Percentiles rank a stretch among this genome's conserved stretches.
These are phyloP conservation scores for Patagioenas fasciata DNA, from an alignment of 2,113 vertebrate species.

Conservation along the genomic window DNA sequence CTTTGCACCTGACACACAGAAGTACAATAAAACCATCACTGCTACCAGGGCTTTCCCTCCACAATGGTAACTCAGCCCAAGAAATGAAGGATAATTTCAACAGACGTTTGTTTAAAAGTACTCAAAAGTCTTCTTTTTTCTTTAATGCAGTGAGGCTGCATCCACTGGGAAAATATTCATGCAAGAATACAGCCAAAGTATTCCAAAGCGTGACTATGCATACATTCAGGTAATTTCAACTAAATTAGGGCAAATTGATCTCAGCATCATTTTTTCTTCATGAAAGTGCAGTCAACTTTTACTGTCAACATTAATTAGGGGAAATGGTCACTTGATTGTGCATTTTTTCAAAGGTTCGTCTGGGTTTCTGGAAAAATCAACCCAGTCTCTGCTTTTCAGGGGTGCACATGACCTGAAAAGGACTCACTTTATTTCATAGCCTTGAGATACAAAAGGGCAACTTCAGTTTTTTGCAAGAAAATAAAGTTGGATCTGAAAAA, in stretches of 20 bases:
- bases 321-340: not conserved
- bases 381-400: not conserved
- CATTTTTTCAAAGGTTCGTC: not conserved
- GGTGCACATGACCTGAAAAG: not conserved
- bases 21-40: not conserved
- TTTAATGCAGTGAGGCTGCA: not conserved
- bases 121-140: not conserved
- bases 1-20: not conserved
- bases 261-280: not conserved
- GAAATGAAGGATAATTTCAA: not conserved
- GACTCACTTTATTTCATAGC: not conserved
- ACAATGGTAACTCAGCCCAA: not conserved
- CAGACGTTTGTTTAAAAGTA: not conserved
- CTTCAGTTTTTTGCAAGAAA: not conserved
- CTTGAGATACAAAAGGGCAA: not conserved
- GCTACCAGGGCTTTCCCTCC: not conserved
- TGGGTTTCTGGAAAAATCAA: not conserved
- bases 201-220: not conserved
- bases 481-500: not conserved
- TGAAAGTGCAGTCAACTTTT: not conserved
- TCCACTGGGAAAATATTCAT: not conserved
- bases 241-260: not conserved
- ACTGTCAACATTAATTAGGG: not conserved
- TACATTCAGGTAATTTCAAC: not conserved
- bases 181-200: not conserved